Conservation (phyloP, 2,113 vertebrate species). For the Nothoprocta pentlandii region DNA sequence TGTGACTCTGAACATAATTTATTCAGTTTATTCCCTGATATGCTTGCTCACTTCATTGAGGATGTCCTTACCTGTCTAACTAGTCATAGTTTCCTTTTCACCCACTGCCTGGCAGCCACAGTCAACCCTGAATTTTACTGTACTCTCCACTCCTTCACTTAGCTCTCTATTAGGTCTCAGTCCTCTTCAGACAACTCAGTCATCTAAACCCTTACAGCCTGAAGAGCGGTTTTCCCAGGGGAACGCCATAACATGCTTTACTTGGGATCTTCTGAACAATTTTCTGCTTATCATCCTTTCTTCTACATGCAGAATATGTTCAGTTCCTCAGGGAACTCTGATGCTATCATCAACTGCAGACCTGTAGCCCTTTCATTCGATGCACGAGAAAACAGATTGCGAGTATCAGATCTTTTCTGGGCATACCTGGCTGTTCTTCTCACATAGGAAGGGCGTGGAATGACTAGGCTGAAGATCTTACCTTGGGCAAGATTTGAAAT, state of each 20-base stretch:
- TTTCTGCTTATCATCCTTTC: background rate
- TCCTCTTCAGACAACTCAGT: background rate
- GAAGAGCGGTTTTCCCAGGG: background rate
- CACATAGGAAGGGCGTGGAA: background rate
- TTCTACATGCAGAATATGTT: rapidly evolving
- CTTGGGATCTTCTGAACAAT: rapidly evolving
- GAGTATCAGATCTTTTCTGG: background rate
- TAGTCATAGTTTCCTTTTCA: background rate
- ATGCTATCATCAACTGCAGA: background rate
- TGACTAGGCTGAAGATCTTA: background rate
- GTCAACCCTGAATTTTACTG: background rate
- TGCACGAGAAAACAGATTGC: background rate
- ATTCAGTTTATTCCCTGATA: background rate
- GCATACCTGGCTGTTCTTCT: background rate
- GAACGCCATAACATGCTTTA: rapidly evolving
- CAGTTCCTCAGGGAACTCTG: background rate
- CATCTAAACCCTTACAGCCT: background rate
- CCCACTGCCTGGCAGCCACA: background rate
- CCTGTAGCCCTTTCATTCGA: background rate
- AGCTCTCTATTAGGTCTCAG: rapidly evolving
- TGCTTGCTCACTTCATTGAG: background rate
- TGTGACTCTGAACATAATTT: background rate
- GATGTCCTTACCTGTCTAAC: background rate
- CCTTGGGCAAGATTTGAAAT: background rate
- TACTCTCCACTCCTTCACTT: background rate